Conservation (phyloP, 2,888 invertebrate species). For the Patella ulyssiponensis region DNA sequence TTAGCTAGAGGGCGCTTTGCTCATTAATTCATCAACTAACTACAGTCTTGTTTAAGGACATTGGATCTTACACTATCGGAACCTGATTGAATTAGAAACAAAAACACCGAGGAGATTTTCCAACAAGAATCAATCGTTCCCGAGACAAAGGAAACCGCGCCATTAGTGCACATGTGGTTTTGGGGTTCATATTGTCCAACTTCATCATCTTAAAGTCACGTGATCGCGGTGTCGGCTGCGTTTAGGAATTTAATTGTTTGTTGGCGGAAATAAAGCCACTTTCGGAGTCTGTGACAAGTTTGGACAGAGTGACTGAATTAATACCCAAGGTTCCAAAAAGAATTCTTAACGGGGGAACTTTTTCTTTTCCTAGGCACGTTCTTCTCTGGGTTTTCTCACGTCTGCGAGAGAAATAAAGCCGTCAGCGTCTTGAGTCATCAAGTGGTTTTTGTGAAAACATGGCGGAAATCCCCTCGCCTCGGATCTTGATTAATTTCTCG, state of each 20-base stretch:
- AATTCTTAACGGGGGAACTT: neutral
- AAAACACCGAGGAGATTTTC: too few species aligned
- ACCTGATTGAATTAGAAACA: too few species aligned
- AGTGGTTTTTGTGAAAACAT: neutral
- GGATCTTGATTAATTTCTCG: neutral
- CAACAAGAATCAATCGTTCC: too few species aligned
- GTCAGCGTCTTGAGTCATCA: neutral
- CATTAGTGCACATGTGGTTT: neutral
- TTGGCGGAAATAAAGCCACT: conserved; percentile 7
- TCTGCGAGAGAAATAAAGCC: neutral
- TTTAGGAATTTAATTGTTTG: conserved; percentile 11
- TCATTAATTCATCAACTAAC: conserved; percentile 4
- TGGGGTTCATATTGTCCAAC: neutral
- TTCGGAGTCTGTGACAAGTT: conserved; percentile 1
- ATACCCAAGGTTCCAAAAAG: neutral
- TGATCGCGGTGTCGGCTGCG: neutral
- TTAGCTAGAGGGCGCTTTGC: neutral
- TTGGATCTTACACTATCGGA: too few species aligned
- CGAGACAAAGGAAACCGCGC: too few species aligned
- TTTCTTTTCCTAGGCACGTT: neutral
- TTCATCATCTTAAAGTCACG: neutral
- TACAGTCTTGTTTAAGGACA: too few species aligned
- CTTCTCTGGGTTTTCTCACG: neutral
- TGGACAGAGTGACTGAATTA: conserved; percentile 1
- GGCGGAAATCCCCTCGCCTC: too few species aligned